These are phyloP conservation scores for Tolypeutes matacus DNA, from an alignment of 2,797 vertebrate species.

Conservation along the genomic window DNA sequence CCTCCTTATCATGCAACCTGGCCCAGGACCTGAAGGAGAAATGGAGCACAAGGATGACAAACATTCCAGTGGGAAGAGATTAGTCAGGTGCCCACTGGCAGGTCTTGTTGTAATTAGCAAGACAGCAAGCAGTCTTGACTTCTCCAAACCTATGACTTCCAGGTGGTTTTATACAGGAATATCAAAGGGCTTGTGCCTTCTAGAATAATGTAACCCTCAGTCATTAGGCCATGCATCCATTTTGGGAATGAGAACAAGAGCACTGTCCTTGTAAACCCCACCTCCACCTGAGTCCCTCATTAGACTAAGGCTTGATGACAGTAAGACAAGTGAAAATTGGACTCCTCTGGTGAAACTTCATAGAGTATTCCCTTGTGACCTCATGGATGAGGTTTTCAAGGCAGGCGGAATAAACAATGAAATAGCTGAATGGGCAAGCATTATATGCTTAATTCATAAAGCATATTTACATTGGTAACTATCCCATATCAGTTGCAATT, in stretches of 20 bases:
- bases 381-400: background rate
- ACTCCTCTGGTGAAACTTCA: background rate
- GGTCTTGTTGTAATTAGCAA: background rate
- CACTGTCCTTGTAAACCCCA: background rate
- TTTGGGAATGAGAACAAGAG: background rate
- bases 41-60: background rate
- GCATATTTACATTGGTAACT: background rate
- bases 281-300: background rate
- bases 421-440: background rate
- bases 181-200: background rate
- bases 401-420: background rate
- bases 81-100: background rate
- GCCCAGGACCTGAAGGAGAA: background rate
- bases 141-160: background rate
- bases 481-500: background rate
- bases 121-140: background rate
- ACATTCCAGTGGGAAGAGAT: background rate
- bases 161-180: constrained; percentile 8
- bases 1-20: background rate
- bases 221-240: background rate
- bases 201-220: background rate
- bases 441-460: background rate
- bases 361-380: background rate
- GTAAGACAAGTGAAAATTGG: background rate
- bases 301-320: background rate